These are phyloP conservation scores for Belonocnema kinseyi DNA, from an alignment of 1,140 invertebrate species.

Conservation along the genomic window DNA sequence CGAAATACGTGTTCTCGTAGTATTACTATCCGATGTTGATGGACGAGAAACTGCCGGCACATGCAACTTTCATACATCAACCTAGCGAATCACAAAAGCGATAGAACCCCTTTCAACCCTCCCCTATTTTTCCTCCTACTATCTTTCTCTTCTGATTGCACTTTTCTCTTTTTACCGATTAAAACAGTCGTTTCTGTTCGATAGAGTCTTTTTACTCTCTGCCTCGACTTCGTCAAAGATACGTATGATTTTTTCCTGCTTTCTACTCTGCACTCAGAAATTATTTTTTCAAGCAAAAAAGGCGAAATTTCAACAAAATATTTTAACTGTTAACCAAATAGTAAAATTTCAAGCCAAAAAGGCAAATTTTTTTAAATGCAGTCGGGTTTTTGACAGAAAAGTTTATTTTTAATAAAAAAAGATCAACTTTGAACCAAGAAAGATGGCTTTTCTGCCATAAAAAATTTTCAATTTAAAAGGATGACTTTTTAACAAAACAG, in stretches of 20 bases:
- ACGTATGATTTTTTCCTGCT: neutral
- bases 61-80: conserved; percentile 13
- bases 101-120: neutral
- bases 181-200: neutral
- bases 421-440: too few relatives aligned
- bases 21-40: neutral
- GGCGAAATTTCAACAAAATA: too few relatives aligned
- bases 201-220: neutral
- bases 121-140: neutral
- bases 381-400: too few relatives aligned
- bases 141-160: neutral
- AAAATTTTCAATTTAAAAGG: too few relatives aligned
- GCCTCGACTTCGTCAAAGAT: neutral
- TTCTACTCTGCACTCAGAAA: too few relatives aligned
- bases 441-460: too few relatives aligned
- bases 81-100: conserved; percentile 13
- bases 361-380: too few relatives aligned
- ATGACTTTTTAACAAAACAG: too few relatives aligned
- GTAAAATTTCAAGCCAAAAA: too few relatives aligned
- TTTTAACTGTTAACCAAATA: too few relatives aligned
- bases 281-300: too few relatives aligned
- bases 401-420: too few relatives aligned
- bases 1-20: neutral
- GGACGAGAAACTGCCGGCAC: neutral
- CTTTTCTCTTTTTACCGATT: neutral